Evolutionary conservation across 2,113 vertebrate genomes (phyloP), one percentile per base, ranked within the genome.

Genomic region (Struthidea cinerea): DNA sequence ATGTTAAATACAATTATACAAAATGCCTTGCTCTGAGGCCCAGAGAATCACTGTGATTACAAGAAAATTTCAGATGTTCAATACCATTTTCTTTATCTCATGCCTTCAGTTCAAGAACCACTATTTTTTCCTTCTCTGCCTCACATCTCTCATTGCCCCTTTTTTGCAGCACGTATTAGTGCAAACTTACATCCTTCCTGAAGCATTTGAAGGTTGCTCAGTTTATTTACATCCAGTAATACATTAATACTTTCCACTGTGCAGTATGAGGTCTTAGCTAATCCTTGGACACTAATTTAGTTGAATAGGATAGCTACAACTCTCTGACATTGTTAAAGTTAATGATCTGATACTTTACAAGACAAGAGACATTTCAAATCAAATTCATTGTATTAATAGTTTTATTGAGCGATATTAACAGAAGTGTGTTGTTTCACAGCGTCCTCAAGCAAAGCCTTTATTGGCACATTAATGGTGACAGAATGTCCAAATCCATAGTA

Each of bases 321-420:
- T 78, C 83, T 91, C 84, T 94, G 80, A 94, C 82, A 95, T 87
- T 96, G 90, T 95, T 97, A 93, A 96, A 97, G 92, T 97, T 98
- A 98, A 98, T 84, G 96, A 89, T 46, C 96, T 97, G 91, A 71
- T 96, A 60, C 95, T 95, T 97, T 96, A 97, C 90, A 97, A 97
- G 92, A 95, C 61, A 86, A 90, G 93, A 96, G 84, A 94, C 70
- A 96, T 96, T 97, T 97, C 84, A 95, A 92, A 90, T 96, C 71
- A 97, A 96, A 97, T 90, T 97, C 91, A 90, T 97, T 30, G 9
- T 92, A 96, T 97, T 97, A 97, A 97, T 94, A 96, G 77, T 94
- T 97, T 97, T 97, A 97, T 87, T 95, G 93, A 97, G 76, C 91
- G 97, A 85, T 67, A 74, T 94, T 96, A 97, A 90, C 63, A 90